These are phyloP conservation scores for Neodiprion pinetum DNA, from an alignment of 1,140 invertebrate genomes.

Conservation along the genomic window DNA sequence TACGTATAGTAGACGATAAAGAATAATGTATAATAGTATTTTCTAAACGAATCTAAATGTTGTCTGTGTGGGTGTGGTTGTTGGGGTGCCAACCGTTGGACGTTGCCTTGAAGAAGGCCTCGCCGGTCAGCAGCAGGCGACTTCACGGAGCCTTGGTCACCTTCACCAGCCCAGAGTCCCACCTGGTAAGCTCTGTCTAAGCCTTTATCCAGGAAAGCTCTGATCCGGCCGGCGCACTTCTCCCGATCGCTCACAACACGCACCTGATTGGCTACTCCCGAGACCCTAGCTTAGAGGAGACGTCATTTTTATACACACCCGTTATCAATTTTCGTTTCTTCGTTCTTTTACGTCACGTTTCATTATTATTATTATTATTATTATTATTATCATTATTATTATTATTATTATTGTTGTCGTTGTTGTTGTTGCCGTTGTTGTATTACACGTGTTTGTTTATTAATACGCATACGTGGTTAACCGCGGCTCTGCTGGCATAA, in stretches of 20 bases:
- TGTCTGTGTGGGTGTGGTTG: conserved; percentile 15
- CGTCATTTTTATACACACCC: conserved; percentile 38
- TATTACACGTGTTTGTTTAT: too few species aligned
- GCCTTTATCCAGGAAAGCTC: conserved; percentile 42
- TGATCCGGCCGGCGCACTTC: conserved; percentile 47
- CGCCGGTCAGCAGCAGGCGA: conserved; percentile 52
- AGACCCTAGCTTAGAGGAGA: conserved; percentile 9
- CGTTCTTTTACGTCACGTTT: too few species aligned
- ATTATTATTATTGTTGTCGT: too few species aligned
- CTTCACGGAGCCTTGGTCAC: conserved; percentile 70
- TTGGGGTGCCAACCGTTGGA: conserved; percentile 13
- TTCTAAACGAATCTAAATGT: conserved; percentile 16
- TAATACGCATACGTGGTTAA: too few species aligned
- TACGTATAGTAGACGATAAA: too few species aligned
- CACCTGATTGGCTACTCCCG: conserved; percentile 39
- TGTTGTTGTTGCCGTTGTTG: too few species aligned
- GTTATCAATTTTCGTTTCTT: too few species aligned
- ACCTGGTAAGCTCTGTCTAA: conserved; percentile 64
- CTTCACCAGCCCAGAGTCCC: conserved; percentile 73
- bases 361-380: too few species aligned
- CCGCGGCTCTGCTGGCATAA: too few species aligned
- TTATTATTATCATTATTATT: too few species aligned
- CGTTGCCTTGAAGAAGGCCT: conserved; percentile 34
- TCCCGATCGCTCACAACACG: conserved; percentile 42
- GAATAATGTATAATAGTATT: neutral